phyloP scores from a whole-genome alignment of 2,888 invertebrate species.

The Cremastinae sp. region DNA sequence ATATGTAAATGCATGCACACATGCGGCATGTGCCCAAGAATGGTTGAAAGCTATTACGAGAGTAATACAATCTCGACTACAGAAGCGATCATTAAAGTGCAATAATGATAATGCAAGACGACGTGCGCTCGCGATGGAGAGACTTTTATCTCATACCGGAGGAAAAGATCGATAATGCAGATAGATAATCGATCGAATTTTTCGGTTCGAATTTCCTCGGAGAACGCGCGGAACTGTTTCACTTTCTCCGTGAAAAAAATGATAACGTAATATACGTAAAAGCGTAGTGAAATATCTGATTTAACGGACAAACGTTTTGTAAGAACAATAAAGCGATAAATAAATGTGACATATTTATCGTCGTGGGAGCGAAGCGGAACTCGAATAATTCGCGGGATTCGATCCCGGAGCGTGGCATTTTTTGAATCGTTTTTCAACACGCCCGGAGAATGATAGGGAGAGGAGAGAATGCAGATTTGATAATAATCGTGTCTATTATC shows the following conservation, averaged over 20 bases:
- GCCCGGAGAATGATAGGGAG: too few relatives aligned
- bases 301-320: slow-evolving; percentile 14
- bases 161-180: slow-evolving; percentile 55
- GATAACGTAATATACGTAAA: not conserved
- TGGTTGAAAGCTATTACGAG: slow-evolving; percentile 36
- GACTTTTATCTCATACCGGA: slow-evolving; percentile 50
- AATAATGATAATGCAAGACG: slow-evolving; percentile 57
- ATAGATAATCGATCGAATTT: slow-evolving; percentile 55
- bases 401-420: not conserved
- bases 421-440: too few relatives aligned
- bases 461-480: slow-evolving; percentile 18
- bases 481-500: slow-evolving; percentile 43
- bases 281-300: slow-evolving; percentile 30
- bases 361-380: not conserved
- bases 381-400: slow-evolving; percentile 23
- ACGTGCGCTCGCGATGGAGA: slow-evolving; percentile 47
- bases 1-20: slow-evolving; percentile 14
- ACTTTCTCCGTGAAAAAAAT: slow-evolving; percentile 30
- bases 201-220: slow-evolving; percentile 29
- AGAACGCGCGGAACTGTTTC: slow-evolving; percentile 24
- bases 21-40: slow-evolving; percentile 20
- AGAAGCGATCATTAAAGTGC: slow-evolving; percentile 61
- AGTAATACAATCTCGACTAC: slow-evolving; percentile 47
- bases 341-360: not conserved
- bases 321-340: slow-evolving; percentile 52